Base-by-base conservation (phyloP, 2,797 vertebrate species). In the Typhlichthys eigenmanni region DNA sequence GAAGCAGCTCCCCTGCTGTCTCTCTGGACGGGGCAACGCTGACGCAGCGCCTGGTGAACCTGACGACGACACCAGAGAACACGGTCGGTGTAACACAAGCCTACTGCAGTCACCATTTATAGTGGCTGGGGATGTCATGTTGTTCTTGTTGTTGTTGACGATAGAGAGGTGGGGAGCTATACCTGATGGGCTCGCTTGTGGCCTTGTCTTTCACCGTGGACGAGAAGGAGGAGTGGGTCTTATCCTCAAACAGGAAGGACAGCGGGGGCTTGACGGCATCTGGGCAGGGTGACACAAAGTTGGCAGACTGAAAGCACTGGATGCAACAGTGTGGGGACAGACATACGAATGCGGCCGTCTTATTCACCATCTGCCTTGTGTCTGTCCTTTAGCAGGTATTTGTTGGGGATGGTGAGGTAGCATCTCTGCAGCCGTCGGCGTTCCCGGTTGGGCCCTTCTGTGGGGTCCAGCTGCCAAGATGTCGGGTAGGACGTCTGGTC, bases 191-290 rank as follows among this genome's bases (percentile, higher is more conserved):
- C 84, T 99, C 98, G 84, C 96, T 98, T 67, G 98, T 98, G 80
- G 97, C 98, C 95, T 99, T 99, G 86, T 99, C 98, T 87, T 99
- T 99, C 64, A 99, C 98, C 14, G 96, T 98, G 57, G 97, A 98
- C 53, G 97, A 99, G 82, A 97, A 96, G 66, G 95, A 98, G 64
- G 96, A 98, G 90, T 96, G 95, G 7, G 95, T 98, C 91, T 98
- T 98, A 74, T 99, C 98, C 87, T 99, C 98, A 87, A 98, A 98
- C 38, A 99, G 89, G 52, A 96, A 99, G 47, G 94, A 94, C 49
- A 99, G 89, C 0, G 96, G 93, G n/a, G 93, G 87, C 82, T 94
- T 96, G 68, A 93, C 80, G 13, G 94, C 47, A 64, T 96, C 98
- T 98, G 74, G 71, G 58, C 19, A 69, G 55, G 55, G 63, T 24